A percentile compares a stretch with the other conserved stretches of the same genome.
phyloP scores from a whole-genome alignment of 1,140 invertebrate species.

The Arion vulgaris region DNA sequence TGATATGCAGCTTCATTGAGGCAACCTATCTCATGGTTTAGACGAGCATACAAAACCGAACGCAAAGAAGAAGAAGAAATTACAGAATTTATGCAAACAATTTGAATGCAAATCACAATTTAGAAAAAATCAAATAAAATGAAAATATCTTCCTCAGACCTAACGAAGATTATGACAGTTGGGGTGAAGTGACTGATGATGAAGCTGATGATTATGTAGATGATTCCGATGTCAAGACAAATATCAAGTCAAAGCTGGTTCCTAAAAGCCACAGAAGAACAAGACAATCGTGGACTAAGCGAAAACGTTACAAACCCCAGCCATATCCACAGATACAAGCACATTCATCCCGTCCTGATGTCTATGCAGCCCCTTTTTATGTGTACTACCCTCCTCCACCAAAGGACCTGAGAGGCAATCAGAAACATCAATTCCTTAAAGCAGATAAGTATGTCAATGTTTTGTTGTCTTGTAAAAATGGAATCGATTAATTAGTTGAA shows the following conservation, averaged over 20 bases:
- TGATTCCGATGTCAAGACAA: background rate
- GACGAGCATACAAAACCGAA: no score
- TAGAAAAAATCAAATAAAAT: no score
- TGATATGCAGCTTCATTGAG: no score
- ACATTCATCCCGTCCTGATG: conserved; percentile 15
- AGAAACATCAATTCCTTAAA: background rate
- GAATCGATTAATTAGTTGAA: no score
- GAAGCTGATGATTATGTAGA: conserved; percentile 6
- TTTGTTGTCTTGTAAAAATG: no score
- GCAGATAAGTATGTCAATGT: background rate
- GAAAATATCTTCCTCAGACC: background rate
- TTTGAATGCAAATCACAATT: no score
- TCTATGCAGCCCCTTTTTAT: conserved; percentile 38
- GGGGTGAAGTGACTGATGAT: conserved; percentile 49
- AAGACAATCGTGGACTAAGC: conserved; percentile 18
- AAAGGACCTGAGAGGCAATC: background rate
- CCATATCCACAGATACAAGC: conserved; percentile 30
- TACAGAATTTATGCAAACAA: no score
- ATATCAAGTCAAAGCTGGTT: background rate
- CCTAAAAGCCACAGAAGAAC: background rate
- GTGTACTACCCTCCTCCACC: conserved; percentile 40
- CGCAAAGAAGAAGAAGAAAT: no score
- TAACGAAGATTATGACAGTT: conserved; percentile 51
- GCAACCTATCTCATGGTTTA: no score
- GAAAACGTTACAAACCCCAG: conserved; percentile 44